Conservation (phyloP, 2,113 vertebrate genomes). For the Oreochromis spilurus region DNA sequence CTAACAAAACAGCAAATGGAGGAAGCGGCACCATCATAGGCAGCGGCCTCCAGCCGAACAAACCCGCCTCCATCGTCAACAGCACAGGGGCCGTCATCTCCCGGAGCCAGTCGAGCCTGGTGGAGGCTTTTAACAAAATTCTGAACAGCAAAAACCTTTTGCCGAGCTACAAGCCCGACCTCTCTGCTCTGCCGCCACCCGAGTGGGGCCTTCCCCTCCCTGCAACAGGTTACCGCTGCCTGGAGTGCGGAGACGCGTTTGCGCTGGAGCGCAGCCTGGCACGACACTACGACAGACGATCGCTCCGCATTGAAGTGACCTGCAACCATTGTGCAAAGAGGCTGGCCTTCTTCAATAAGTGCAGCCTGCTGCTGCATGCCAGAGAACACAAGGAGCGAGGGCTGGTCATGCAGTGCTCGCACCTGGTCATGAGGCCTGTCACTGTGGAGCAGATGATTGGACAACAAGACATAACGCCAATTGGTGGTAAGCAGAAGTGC, state of each 20-base stretch:
- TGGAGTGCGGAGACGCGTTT: slow-evolving; percentile 93
- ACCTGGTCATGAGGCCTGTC: slow-evolving; percentile 92
- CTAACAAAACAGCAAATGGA: slow-evolving; percentile 78
- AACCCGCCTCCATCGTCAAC: slow-evolving; percentile 71
- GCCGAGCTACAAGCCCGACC: slow-evolving; percentile 91
- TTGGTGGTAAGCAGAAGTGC: slow-evolving; percentile 58
- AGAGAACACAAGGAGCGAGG: slow-evolving; percentile 96
- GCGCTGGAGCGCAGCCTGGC: slow-evolving; percentile 92
- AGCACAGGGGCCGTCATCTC: slow-evolving; percentile 85
- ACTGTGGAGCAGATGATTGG: slow-evolving; percentile 97
- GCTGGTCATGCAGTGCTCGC: slow-evolving; percentile 97
- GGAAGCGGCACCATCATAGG: slow-evolving; percentile 29
- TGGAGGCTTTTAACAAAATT: slow-evolving; percentile 96
- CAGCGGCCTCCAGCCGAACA: slow-evolving; percentile 69
- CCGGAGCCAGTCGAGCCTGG: slow-evolving; percentile 89
- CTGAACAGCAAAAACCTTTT: slow-evolving; percentile 94
- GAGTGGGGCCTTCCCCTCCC: slow-evolving; percentile 86
- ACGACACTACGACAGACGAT: slow-evolving; percentile 91
- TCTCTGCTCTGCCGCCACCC: slow-evolving; percentile 73
- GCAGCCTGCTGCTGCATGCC: slow-evolving; percentile 91
- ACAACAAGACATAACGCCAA: slow-evolving; percentile 85
- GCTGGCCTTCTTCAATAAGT: slow-evolving; percentile 97
- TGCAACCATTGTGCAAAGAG: slow-evolving; percentile 95
- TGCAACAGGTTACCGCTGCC: slow-evolving; percentile 84
- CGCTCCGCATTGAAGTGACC: slow-evolving; percentile 94